Conservation (phyloP, 2,797 vertebrate genomes). For the Crocodylus rhombifer region DNA sequence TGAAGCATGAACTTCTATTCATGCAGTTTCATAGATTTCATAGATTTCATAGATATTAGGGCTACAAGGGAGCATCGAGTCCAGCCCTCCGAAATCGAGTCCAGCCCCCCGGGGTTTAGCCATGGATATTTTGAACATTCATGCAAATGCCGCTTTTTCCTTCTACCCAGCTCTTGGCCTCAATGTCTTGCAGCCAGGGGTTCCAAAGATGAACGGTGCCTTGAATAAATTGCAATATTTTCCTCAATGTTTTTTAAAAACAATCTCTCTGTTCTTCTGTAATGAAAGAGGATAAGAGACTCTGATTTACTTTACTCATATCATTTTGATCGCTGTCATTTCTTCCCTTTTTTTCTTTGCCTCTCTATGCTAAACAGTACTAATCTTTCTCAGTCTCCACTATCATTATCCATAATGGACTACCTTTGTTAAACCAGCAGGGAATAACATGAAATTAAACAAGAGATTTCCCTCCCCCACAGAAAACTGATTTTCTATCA, state of each 20-base stretch:
- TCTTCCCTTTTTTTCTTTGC: not conserved
- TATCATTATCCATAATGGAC: slow-evolving; percentile 61
- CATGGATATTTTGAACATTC: slow-evolving; percentile 25
- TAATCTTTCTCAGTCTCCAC: slow-evolving; percentile 62
- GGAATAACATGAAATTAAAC: slow-evolving; percentile 30
- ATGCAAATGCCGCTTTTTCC: slow-evolving; percentile 38
- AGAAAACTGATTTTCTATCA: slow-evolving; percentile 58
- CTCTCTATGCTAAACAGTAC: slow-evolving; percentile 55
- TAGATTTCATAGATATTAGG: too few relatives aligned
- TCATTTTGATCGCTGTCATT: slow-evolving; percentile 7
- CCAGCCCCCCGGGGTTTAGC: too few relatives aligned
- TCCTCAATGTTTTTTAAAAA: slow-evolving; percentile 58
- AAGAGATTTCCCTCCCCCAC: slow-evolving; percentile 10
- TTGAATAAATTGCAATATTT: slow-evolving; percentile 44
- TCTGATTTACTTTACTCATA: slow-evolving; percentile 63
- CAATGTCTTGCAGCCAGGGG: slow-evolving; percentile 29
- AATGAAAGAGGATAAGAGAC: slow-evolving; percentile 56
- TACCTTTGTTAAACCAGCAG: slow-evolving; percentile 39
- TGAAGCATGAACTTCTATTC: not conserved
- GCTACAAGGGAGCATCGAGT: too few relatives aligned
- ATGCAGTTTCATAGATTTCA: too few relatives aligned
- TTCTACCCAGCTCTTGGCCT: slow-evolving; percentile 30
- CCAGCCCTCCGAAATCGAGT: too few relatives aligned
- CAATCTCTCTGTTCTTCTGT: slow-evolving; percentile 60
- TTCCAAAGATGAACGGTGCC: not conserved